These are phyloP conservation scores for Ostrea denselamellosa DNA, from an alignment of 1,140 invertebrate species.

Conservation along the genomic window DNA sequence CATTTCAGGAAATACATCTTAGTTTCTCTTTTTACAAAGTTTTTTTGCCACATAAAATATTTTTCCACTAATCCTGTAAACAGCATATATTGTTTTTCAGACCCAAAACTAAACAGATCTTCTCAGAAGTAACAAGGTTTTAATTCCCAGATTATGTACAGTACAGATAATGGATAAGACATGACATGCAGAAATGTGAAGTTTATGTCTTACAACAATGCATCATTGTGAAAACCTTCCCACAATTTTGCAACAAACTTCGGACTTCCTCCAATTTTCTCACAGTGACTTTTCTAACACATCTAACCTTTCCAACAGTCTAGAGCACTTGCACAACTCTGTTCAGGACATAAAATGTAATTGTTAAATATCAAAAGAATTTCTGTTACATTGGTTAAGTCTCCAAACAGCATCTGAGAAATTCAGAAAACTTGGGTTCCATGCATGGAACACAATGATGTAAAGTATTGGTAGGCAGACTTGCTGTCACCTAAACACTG, in stretches of 20 bases:
- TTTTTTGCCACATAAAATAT: constrained; percentile 15
- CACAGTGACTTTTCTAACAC: neutral
- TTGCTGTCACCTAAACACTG: neutral
- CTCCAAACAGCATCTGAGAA: constrained; percentile 24
- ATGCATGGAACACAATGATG: neutral
- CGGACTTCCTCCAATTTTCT: neutral
- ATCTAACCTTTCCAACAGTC: neutral
- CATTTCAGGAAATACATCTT: neutral
- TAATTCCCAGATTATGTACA: neutral
- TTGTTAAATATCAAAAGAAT: constrained; percentile 38
- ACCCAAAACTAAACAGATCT: neutral
- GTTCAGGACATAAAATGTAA: constrained; percentile 12
- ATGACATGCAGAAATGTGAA: constrained; percentile 5
- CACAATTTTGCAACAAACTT: neutral
- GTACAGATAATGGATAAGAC: constrained; percentile 30
- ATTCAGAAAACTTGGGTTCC: constrained; percentile 8
- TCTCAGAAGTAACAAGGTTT: constrained; percentile 16
- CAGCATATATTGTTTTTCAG: neutral
- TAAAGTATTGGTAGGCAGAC: neutral
- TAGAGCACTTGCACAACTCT: neutral
- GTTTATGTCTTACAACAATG: constrained; percentile 17
- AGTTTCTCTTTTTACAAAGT: neutral
- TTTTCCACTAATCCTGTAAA: neutral
- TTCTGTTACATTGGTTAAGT: neutral
- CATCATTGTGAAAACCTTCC: neutral